Evolutionary conservation across 64 coral and sea anemone genomes (phyloP).

Genomic region (Pachyseris speciosa): DNA sequence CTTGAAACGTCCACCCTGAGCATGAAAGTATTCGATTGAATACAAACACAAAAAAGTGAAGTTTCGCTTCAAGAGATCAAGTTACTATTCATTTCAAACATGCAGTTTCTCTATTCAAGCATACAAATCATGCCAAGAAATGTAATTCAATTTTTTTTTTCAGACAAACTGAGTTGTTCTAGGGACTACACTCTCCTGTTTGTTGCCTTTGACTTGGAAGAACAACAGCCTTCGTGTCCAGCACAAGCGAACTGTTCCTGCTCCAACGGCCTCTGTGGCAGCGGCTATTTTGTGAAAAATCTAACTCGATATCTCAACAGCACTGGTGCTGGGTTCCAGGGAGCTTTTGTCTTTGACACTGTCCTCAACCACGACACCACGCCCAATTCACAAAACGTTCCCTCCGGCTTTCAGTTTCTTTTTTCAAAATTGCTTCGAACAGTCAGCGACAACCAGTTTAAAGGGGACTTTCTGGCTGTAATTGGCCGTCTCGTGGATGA

Average conservation of each 20-base stretch:
- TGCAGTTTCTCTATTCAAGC: too few species aligned
- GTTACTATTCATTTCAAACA: too few species aligned
- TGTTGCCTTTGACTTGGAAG: constrained; percentile 67
- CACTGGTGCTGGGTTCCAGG: constrained; percentile 32
- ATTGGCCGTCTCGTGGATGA: constrained; percentile 54
- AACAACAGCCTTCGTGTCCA: neutral
- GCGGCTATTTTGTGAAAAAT: constrained; percentile 52
- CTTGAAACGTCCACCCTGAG: too few species aligned
- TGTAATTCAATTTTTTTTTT: neutral
- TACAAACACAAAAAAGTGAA: too few species aligned
- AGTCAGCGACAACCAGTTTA: neutral
- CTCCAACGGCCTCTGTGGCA: neutral
- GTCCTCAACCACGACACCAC: constrained; percentile 84
- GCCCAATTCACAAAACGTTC: constrained; percentile 52
- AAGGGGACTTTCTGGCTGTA: constrained; percentile 73
- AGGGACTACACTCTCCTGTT: constrained; percentile 9
- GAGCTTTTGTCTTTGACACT: constrained; percentile 68
- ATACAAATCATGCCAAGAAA: too few species aligned
- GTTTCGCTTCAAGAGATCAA: too few species aligned
- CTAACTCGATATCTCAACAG: constrained; percentile 51
- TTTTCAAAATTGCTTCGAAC: neutral
- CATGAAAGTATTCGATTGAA: too few species aligned
- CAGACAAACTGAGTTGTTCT: constrained; percentile 7
- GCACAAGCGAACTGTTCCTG: constrained; percentile 15
- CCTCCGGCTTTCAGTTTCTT: rapidly evolving